phyloP scores from a whole-genome alignment of 2,888 invertebrate genomes.

The Plebejus argus region DNA sequence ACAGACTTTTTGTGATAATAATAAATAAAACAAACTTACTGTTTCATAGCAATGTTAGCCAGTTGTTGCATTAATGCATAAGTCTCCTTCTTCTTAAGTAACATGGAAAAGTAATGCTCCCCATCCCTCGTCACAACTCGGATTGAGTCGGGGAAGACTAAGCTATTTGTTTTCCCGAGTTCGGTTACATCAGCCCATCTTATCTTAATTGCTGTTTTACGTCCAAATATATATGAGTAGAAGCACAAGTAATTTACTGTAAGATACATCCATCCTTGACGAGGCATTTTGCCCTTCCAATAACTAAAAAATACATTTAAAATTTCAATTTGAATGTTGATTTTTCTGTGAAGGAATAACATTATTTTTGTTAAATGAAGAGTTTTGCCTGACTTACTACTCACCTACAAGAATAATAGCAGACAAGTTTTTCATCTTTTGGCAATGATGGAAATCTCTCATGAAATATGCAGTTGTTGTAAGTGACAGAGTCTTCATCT shows the following conservation, averaged over 20 bases:
- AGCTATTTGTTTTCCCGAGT: constrained; percentile 87
- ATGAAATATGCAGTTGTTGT: constrained; percentile 91
- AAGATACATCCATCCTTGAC: constrained; percentile 99
- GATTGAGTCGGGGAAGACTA: constrained; percentile 92
- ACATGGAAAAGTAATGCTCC: constrained; percentile 95
- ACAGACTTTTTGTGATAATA: too few relatives aligned
- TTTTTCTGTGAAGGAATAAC: not conserved
- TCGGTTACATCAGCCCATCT: constrained; percentile 95
- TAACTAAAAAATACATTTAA: constrained; percentile 82
- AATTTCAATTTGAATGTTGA: not conserved
- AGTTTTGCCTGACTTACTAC: constrained; percentile 38
- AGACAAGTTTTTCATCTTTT: constrained; percentile 96
- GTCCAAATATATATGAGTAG: constrained; percentile 96
- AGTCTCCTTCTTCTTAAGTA: constrained; percentile 93
- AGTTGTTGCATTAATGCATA: constrained; percentile 96
- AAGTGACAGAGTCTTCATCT: constrained; percentile 92
- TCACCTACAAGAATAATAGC: constrained; percentile 96
- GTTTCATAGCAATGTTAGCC: constrained; percentile 98
- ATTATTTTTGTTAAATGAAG: not conserved
- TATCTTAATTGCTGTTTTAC: constrained; percentile 92
- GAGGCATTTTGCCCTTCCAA: constrained; percentile 94
- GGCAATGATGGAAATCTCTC: constrained; percentile 92
- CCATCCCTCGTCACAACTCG: constrained; percentile 92
- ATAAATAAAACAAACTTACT: constrained; percentile 70
- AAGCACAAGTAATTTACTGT: constrained; percentile 98